Evolutionary conservation across 2,888 invertebrate genomes (phyloP).

Genomic region (Cistogaster globosa): DNA sequence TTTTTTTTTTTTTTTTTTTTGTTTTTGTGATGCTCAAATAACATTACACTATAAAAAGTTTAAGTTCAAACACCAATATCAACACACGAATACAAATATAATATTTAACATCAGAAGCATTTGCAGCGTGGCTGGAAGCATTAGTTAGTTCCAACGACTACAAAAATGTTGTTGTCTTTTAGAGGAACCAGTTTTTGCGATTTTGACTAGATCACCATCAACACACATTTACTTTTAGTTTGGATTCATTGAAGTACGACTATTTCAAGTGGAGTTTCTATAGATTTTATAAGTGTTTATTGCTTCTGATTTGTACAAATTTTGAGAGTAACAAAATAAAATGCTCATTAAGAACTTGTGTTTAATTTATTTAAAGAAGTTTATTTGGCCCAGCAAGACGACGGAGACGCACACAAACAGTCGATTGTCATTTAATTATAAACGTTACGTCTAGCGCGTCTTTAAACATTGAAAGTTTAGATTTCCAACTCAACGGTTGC

Average conservation of each 20-base stretch:
- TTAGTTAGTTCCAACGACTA: not conserved
- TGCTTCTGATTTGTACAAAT: conserved; percentile 5
- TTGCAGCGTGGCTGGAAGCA: conserved; percentile 9
- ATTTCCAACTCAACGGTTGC: conserved; percentile 57
- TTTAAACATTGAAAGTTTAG: conserved; percentile 57
- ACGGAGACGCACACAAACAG: not conserved
- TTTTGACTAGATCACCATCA: conserved; percentile 22
- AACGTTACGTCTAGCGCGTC: conserved; percentile 31
- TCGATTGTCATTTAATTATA: conserved; percentile 46
- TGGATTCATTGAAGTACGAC: not conserved
- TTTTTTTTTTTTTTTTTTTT: not conserved
- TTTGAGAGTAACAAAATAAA: conserved; percentile 5
- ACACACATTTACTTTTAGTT: not conserved
- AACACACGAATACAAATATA: not conserved
- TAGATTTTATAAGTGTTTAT: conserved; percentile 9
- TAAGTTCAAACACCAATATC: conserved; percentile 69
- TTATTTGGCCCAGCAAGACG: conserved; percentile 33
- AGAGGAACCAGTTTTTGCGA: conserved; percentile 41
- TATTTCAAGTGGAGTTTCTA: conserved; percentile 8
- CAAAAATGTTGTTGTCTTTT: conserved; percentile 21
- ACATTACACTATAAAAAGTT: conserved; percentile 47
- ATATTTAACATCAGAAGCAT: not conserved
- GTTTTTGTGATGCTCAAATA: not conserved
- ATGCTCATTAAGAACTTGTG: conserved; percentile 38
- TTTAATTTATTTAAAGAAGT: conserved; percentile 51